phyloP scores from a whole-genome alignment of 2,113 vertebrate genomes.

The Oryzias woworae region DNA sequence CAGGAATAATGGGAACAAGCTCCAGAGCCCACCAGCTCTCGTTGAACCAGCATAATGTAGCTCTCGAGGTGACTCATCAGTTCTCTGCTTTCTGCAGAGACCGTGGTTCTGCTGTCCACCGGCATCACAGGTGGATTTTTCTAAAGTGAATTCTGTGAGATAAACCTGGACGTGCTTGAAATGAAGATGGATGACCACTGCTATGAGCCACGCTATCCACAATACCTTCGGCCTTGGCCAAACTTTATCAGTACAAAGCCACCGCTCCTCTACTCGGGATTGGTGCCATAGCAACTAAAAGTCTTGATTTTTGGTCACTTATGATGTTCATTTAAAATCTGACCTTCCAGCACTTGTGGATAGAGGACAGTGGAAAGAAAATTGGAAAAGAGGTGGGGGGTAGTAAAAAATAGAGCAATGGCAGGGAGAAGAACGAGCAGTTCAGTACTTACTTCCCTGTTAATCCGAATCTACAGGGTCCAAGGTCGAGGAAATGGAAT shows the following conservation, averaged over 20 bases:
- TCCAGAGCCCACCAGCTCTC: conserved; percentile 20
- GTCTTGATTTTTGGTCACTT: conserved; percentile 38
- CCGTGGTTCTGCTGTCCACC: conserved; percentile 22
- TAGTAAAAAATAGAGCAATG: conserved; percentile 53
- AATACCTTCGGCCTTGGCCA: conserved; percentile 52
- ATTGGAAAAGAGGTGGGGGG: conserved; percentile 9
- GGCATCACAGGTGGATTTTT: conserved; percentile 18
- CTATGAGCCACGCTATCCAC: conserved; percentile 62
- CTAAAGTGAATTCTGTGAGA: conserved; percentile 30
- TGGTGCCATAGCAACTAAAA: conserved; percentile 57
- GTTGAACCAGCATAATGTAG: conserved; percentile 30
- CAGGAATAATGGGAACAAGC: conserved; percentile 33
- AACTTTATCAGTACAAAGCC: conserved; percentile 44
- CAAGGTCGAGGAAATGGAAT: conserved; percentile 76
- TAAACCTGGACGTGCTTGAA: conserved; percentile 44
- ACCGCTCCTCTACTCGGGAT: conserved; percentile 41
- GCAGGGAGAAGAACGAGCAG: conserved; percentile 75
- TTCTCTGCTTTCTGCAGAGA: conserved; percentile 21
- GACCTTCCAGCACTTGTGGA: conserved; percentile 61
- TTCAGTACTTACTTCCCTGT: conserved; percentile 88
- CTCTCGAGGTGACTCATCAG: neutral
- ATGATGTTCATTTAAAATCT: conserved; percentile 39
- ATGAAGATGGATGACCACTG: conserved; percentile 68
- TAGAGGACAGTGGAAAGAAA: conserved; percentile 46
- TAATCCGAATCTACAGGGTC: conserved; percentile 88